phyloP scores from a whole-genome alignment of 2,113 vertebrate species.

The Arothron firmamentum region DNA sequence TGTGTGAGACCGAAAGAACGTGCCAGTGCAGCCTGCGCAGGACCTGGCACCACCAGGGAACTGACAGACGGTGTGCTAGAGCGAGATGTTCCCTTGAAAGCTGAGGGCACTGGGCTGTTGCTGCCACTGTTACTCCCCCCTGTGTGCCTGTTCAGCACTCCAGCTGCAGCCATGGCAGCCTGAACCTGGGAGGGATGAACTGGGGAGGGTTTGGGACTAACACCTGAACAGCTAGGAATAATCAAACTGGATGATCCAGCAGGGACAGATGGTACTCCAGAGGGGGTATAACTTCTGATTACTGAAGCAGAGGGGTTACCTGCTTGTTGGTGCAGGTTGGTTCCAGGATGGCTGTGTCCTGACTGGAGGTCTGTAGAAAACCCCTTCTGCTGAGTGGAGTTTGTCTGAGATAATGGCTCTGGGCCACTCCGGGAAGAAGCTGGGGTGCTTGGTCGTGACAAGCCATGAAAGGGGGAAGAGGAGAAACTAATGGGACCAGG shows the following conservation, averaged over 20 bases:
- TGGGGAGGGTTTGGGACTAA: constrained; percentile 69
- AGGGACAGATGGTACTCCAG: constrained; percentile 68
- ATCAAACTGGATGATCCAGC: constrained; percentile 77
- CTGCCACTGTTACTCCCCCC: constrained; percentile 62
- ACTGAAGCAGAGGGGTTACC: constrained; percentile 78
- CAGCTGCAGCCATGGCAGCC: constrained; percentile 39
- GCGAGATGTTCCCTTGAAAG: constrained; percentile 88
- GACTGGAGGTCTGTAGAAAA: constrained; percentile 75
- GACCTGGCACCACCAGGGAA: constrained; percentile 75
- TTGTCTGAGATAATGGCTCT: constrained; percentile 69
- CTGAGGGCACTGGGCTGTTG: constrained; percentile 86
- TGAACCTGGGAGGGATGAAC: constrained; percentile 45
- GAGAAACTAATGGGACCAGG: constrained; percentile 68
- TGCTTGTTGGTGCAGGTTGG: constrained; percentile 67
- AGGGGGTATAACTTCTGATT: constrained; percentile 83
- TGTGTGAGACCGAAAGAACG: constrained; percentile 78
- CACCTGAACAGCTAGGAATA: constrained; percentile 64
- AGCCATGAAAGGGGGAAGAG: constrained; percentile 75
- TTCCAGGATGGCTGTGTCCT: constrained; percentile 64
- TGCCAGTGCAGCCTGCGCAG: constrained; percentile 68
- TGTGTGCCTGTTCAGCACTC: constrained; percentile 71
- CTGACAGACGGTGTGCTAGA: constrained; percentile 78
- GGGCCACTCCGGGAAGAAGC: constrained; percentile 56
- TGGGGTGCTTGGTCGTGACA: constrained; percentile 78
- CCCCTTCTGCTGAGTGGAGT: constrained; percentile 78